phyloP scores from a whole-genome alignment of 2,797 vertebrate species.

The Phalanger gymnotis region DNA sequence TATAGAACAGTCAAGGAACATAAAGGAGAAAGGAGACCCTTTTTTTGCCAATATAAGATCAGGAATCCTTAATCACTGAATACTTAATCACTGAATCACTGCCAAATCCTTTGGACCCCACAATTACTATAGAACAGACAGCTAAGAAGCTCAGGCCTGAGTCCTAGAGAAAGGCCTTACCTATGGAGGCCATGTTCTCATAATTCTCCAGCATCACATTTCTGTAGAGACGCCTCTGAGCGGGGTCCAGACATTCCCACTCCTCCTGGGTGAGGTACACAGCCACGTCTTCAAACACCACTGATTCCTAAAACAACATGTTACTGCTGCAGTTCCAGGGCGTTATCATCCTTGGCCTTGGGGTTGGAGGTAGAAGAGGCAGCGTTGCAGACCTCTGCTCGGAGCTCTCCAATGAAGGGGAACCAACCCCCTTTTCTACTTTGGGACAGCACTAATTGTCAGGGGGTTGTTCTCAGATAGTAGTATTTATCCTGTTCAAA shows the following conservation, averaged over 20 bases:
- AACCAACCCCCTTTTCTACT: not conserved
- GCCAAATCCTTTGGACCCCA: not conserved
- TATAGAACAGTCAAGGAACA: not conserved
- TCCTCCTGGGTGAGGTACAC: not conserved
- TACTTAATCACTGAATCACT: not conserved
- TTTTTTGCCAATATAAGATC: not conserved
- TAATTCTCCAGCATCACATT: not conserved
- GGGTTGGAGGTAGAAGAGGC: not conserved
- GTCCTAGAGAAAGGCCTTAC: not conserved
- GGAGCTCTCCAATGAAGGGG: not conserved
- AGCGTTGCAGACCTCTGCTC: not conserved
- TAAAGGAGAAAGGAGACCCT: not conserved
- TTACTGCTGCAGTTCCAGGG: not conserved
- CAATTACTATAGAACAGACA: not conserved
- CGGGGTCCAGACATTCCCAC: not conserved
- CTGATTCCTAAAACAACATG: not conserved
- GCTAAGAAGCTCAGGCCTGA: not conserved
- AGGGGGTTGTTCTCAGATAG: not conserved
- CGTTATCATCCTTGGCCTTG: not conserved
- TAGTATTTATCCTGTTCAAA: not conserved
- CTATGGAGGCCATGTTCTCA: not conserved
- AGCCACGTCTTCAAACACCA: not conserved
- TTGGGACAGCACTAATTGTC: not conserved
- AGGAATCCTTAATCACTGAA: not conserved
- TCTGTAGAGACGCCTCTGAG: not conserved